phyloP scores from a whole-genome alignment of 2,113 vertebrate species.

The Solea senegalensis region DNA sequence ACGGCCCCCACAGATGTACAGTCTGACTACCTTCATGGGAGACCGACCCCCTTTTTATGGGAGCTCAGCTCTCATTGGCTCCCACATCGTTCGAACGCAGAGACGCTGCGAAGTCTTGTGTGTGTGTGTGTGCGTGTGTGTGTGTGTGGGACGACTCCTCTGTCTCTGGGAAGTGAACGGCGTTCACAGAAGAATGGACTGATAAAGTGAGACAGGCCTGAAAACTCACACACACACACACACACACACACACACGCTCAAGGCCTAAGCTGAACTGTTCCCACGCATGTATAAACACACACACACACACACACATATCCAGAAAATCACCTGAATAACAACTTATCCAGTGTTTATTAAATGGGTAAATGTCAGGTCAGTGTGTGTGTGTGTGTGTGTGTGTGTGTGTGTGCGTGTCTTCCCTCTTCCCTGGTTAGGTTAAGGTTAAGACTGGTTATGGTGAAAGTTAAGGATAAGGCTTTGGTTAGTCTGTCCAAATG shows the following conservation, averaged over 20 bases:
- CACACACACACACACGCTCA: constrained; percentile 37
- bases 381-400: constrained; percentile 37
- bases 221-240: constrained; percentile 36
- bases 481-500: too few species aligned
- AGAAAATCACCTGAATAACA: constrained; percentile 48
- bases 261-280: constrained; percentile 59
- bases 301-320: neutral
- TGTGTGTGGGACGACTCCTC: constrained; percentile 31
- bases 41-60: too few species aligned
- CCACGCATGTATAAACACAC: constrained; percentile 33
- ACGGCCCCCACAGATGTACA: too few species aligned
- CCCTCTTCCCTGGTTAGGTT: too few species aligned
- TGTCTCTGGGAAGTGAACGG: constrained; percentile 59
- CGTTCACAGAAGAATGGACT: constrained; percentile 35
- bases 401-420: constrained; percentile 2
- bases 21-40: too few species aligned
- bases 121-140: constrained; percentile 39
- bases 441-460: too few species aligned
- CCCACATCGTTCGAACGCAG: too few species aligned
- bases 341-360: constrained; percentile 69
- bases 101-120: neutral
- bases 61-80: too few species aligned
- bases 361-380: constrained; percentile 60
- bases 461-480: too few species aligned
- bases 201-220: constrained; percentile 54